Percentiles rank a stretch among this genome's conserved stretches.
Conservation (phyloP, 2,888 invertebrate species). For the Zhuqinia jingwanae region DNA sequence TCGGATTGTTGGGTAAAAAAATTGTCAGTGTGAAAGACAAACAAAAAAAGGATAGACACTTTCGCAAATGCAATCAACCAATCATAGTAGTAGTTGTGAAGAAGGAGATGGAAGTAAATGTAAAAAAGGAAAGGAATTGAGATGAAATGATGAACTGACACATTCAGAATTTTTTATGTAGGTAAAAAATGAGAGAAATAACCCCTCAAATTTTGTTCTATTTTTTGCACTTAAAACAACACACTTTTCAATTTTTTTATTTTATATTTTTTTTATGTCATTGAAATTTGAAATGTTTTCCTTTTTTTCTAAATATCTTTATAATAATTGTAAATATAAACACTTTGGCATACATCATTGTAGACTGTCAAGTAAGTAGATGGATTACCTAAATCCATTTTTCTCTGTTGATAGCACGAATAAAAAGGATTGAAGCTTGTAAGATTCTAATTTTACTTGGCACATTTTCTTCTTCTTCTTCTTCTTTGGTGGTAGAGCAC, state of each 20-base stretch:
- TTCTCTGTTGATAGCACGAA: background rate
- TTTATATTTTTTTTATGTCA: no score
- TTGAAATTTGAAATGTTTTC: background rate
- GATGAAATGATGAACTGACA: conserved; percentile 58
- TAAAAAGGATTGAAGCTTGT: background rate
- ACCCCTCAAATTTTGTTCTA: no score
- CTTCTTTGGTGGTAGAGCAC: background rate
- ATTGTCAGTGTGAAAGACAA: conserved; percentile 2
- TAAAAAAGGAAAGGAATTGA: conserved; percentile 8
- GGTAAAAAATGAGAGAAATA: background rate
- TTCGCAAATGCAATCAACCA: background rate
- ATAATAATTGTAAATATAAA: no score
- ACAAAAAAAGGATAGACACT: background rate
- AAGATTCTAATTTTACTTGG: no score
- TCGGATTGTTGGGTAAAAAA: background rate
- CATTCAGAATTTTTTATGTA: conserved; percentile 26
- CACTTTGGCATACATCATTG: no score
- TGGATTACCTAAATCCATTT: background rate
- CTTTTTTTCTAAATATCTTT: no score
- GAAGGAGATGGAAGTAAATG: background rate
- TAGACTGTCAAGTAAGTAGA: background rate
- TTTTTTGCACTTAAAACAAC: background rate
- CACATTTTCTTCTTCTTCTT: no score
- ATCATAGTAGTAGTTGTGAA: no score
- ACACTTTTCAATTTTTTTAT: background rate